Base-by-base conservation (phyloP, 2,797 vertebrate genomes). In the Lacerta viridis region DNA sequence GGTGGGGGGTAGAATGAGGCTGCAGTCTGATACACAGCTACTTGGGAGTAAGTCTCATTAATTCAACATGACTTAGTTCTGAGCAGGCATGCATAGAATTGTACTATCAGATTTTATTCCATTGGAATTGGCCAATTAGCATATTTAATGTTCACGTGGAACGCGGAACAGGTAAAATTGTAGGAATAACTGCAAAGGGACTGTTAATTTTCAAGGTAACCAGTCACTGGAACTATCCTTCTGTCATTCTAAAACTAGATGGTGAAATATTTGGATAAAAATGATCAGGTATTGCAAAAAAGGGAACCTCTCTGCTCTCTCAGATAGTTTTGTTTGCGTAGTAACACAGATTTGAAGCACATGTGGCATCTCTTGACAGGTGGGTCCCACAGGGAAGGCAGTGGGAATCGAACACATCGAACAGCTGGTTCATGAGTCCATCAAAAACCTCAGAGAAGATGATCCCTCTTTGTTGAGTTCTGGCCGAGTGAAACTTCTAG, bases 351-450 rank as follows among this genome's bases (percentile, higher is more conserved):
- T 27, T 64, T 80, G 71, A 77, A 3, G 2, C 29, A 6, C 7
- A 55, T 64, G 1, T 69, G 7, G 77, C 46, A 85, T 8, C 88
- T 61, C 64, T 15, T 89, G 36, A 5, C 89, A 99, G 98, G 97
- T 95, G 10, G 98, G 98, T 78, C 93, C 97, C 0, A 97, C 94
- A 0, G 98, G 98, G 46, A 98, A 95, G 90, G 98, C 98, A 46
- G 97, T 99, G 76, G 98, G 98, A 1, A 96, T 99, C 7, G 98
- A 99, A 66, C 98, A 99, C 95, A 98, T 99, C 3, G 95, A 97
- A n/a, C 97, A 98, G 92, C 96, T 99, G 89, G 97, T 99, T 76
- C 95, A 97, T 3, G 96, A 96, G 80, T 97, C 98, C 41, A 91
- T 98, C 91, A 97, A 95, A 92, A 98, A 98, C 0, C 97, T 99